These are phyloP conservation scores for Caenorhabditis latens DNA, from an alignment of 1,140 invertebrate genomes.

Conservation along the genomic window DNA sequence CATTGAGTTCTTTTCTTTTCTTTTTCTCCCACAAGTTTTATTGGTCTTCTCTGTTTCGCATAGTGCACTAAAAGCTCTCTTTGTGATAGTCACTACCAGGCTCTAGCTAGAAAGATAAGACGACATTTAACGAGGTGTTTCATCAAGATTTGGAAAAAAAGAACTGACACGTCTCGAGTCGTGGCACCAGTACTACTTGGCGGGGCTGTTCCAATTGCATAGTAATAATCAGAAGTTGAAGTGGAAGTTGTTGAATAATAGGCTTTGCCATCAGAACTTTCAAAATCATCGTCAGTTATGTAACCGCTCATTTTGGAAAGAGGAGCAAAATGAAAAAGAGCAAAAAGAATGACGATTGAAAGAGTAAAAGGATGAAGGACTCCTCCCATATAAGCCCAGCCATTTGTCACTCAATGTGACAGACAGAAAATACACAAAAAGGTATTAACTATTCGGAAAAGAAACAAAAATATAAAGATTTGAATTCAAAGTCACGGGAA, in stretches of 20 bases:
- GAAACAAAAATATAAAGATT: background rate
- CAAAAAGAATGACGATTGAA: background rate
- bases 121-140: constrained; percentile 20
- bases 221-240: constrained; percentile 60
- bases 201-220: constrained; percentile 50
- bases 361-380: constrained; percentile 12
- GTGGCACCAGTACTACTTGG: constrained; percentile 38
- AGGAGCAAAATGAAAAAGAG: background rate
- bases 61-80: constrained; percentile 48
- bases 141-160: background rate
- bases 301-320: constrained; percentile 34
- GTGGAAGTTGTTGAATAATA: constrained; percentile 61
- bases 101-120: background rate
- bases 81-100: constrained; percentile 51
- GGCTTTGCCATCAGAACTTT: constrained; percentile 55
- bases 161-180: constrained; percentile 52
- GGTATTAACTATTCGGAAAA: constrained; percentile 48
- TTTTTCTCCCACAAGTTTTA: background rate
- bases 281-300: constrained; percentile 58
- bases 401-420: constrained; percentile 55
- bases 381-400: constrained; percentile 36
- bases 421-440: constrained; percentile 50
- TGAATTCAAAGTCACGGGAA: background rate
- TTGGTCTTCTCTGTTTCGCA: constrained; percentile 5
- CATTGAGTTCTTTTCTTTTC: background rate